Conservation (phyloP, 2,113 vertebrate genomes). For the Rhagologus leucostigma region DNA sequence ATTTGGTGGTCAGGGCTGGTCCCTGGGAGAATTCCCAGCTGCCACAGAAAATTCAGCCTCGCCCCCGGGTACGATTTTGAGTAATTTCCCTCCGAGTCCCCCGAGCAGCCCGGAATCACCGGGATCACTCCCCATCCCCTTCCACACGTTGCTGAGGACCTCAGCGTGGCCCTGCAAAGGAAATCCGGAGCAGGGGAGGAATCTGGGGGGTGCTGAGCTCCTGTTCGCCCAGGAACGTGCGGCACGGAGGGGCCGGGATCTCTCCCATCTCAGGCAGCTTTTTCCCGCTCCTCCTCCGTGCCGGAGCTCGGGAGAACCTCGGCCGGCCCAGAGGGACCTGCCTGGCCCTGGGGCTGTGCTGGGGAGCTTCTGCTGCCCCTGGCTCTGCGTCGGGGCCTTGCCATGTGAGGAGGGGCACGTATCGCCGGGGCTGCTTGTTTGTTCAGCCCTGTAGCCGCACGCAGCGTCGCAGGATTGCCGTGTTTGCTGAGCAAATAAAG, state of each 20-base stretch:
- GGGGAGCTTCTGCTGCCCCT: not conserved
- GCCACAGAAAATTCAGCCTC: not conserved
- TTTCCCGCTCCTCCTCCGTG: not conserved
- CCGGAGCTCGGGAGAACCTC: not conserved
- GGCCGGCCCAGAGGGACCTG: fast-evolving
- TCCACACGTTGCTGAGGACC: fast-evolving
- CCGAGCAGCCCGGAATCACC: not conserved
- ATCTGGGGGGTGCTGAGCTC: not conserved
- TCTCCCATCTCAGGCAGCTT: not conserved
- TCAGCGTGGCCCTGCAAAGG: fast-evolving
- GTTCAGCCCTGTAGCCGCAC: not conserved
- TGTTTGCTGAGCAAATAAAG: conserved; percentile 36
- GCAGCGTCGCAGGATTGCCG: not conserved
- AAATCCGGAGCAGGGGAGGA: not conserved
- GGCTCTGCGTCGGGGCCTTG: not conserved
- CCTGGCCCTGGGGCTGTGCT: not conserved
- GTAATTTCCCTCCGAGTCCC: not conserved
- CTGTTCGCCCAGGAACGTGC: not conserved
- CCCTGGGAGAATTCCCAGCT: not conserved
- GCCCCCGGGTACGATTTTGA: fast-evolving
- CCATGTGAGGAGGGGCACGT: not conserved
- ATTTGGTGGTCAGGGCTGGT: not conserved
- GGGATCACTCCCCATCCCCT: not conserved
- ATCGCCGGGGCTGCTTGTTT: not conserved
- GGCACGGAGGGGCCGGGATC: fast-evolving